Conservation (phyloP, 1,140 invertebrate genomes). For the Saccostrea cuccullata region DNA sequence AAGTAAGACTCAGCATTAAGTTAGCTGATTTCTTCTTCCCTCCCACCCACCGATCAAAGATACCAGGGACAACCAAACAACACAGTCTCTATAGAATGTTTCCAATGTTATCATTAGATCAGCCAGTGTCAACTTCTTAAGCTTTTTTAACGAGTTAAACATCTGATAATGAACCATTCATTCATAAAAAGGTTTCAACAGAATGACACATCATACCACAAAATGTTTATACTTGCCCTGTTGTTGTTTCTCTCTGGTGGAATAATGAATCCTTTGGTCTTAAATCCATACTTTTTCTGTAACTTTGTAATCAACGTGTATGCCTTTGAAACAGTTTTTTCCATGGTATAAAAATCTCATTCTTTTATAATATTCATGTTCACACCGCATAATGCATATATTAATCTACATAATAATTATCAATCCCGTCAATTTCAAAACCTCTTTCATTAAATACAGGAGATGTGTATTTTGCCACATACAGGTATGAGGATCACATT, state of each 20-base stretch:
- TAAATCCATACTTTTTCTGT: conserved; percentile 60
- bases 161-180: too few species aligned
- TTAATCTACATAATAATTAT: not conserved
- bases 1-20: too few species aligned
- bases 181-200: not conserved
- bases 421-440: conserved; percentile 8
- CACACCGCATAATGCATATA: not conserved
- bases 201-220: not conserved
- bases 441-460: not conserved
- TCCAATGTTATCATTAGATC: too few species aligned
- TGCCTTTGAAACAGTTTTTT: conserved; percentile 51
- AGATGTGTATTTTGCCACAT: conserved; percentile 3
- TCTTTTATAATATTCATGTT: conserved; percentile 40
- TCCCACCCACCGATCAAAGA: too few species aligned
- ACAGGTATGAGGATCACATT: conserved; percentile 20
- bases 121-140: too few species aligned
- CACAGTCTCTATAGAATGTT: too few species aligned
- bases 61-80: too few species aligned
- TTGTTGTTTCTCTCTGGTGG: not conserved
- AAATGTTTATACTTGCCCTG: not conserved
- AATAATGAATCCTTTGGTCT: conserved; percentile 37
- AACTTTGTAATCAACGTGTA: conserved; percentile 51
- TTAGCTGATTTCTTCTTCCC: too few species aligned
- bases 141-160: too few species aligned
- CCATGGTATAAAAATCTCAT: conserved; percentile 36